Base-by-base conservation (phyloP, 2,113 vertebrate species). In the Heteronetta atricapilla region DNA sequence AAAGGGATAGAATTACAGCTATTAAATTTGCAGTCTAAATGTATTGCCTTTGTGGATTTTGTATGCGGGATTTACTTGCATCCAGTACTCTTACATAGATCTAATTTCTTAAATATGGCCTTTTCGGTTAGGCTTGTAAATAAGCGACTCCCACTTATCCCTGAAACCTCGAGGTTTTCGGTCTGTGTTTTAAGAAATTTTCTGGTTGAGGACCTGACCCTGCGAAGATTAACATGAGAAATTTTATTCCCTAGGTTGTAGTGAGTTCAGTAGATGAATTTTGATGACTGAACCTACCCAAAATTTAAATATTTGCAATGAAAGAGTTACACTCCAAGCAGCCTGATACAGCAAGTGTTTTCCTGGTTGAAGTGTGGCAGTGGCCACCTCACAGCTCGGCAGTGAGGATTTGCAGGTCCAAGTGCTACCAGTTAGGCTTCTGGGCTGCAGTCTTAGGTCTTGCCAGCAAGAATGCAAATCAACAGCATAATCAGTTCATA, bases 71-170 rank as follows among this genome's bases (percentile, higher is more conserved):
- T 74, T 89, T 80, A 69, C 64, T 87, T 0, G 0, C 20, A 68
- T 19, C 8, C 46, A 82, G 34, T 22, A 44, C 4, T 59, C 38
- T 52, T 79, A 29, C 20, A 53, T 0, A 0, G 0, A 40, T 68
- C 64, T 72, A 25, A 20, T 36, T 83, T 83, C 75, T 77, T 88
- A 79, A 58, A 33, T 75, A 40, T 12, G 33, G 23, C 55, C 72
- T 42, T 59, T 44, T 59, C 55, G n/a, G 55, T 22, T n/a, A 59
- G 33, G 38, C 38, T 44, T 21, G 40, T 75, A 42, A 33, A 33
- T 40, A 75, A 56, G 38, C 56, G 70, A 22, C 38, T 23, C 40
- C 55, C 22, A 40, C 38, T 40, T 22, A 22, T 23, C 18, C 22
- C 53, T 18, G 34, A 74, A 33, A 29, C 52, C 42, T 21, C 23